Conservation (phyloP, 2,888 invertebrate species). For the Drosophila flavopinicola region DNA sequence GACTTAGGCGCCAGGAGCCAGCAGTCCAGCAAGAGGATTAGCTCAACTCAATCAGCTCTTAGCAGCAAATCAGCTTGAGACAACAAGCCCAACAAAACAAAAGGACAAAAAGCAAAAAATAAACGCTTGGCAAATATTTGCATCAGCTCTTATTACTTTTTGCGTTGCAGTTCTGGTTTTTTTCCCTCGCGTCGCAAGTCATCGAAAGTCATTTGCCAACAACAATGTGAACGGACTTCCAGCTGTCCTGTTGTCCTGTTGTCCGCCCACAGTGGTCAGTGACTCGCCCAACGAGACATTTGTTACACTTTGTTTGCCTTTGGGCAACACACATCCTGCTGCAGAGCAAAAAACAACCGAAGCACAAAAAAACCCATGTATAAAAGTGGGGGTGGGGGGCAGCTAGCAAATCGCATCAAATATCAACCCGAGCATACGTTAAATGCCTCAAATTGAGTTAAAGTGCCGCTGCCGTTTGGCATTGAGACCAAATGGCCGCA, state of each 20-base stretch:
- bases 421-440: conserved; percentile 81
- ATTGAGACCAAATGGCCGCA: conserved; percentile 36
- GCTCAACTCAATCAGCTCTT: conserved; percentile 53
- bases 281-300: conserved; percentile 61
- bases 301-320: conserved; percentile 78
- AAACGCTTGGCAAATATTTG: conserved; percentile 54
- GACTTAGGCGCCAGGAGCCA: conserved; percentile 33
- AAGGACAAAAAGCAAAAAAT: conserved; percentile 15
- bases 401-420: conserved; percentile 76
- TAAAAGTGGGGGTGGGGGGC: conserved; percentile 1
- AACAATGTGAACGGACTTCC: conserved; percentile 19
- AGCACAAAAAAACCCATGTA: neutral
- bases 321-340: conserved; percentile 31
- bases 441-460: conserved; percentile 84
- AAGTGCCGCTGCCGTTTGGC: conserved; percentile 66
- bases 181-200: conserved; percentile 29
- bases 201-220: conserved; percentile 76
- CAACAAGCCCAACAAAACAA: conserved; percentile 44
- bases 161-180: too few species aligned
- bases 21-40: conserved; percentile 25
- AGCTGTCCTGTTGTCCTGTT: too few species aligned
- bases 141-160: conserved; percentile 27
- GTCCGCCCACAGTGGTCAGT: conserved; percentile 25
- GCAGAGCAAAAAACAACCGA: conserved; percentile 7
- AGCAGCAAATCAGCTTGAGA: conserved; percentile 78